phyloP scores from a whole-genome alignment of 2,888 invertebrate species.

The Gastrophysa polygoni region DNA sequence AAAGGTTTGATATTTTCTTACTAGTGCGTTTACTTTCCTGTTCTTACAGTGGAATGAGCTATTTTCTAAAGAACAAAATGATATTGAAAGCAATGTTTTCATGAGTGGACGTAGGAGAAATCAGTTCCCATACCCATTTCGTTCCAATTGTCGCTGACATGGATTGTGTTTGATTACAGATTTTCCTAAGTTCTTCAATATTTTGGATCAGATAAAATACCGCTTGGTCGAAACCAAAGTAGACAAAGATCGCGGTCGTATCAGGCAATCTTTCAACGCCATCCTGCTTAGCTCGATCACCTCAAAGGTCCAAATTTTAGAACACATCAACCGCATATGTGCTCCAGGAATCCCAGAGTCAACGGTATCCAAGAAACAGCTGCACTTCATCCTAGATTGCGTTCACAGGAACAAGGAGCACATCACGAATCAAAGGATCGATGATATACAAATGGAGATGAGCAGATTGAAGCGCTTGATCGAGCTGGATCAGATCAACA shows the following conservation, averaged over 20 bases:
- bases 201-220: not conserved
- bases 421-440: conserved; percentile 49
- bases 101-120: too few relatives aligned
- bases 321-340: conserved; percentile 1
- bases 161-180: too few relatives aligned
- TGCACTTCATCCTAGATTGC: conserved; percentile 37
- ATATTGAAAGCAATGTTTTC: too few relatives aligned
- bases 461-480: conserved; percentile 40
- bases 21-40: too few relatives aligned
- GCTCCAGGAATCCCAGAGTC: not conserved
- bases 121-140: too few relatives aligned
- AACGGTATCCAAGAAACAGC: conserved; percentile 17
- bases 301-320: conserved; percentile 1
- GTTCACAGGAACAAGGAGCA: conserved; percentile 36
- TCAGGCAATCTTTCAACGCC: conserved; percentile 4
- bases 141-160: too few relatives aligned
- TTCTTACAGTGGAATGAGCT: too few relatives aligned
- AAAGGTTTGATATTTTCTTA: too few relatives aligned
- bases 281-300: not conserved
- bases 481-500: conserved; percentile 10
- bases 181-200: too few relatives aligned
- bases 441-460: conserved; percentile 48
- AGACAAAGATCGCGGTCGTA: not conserved
- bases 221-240: not conserved
- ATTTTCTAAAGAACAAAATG: too few relatives aligned